phyloP scores from a whole-genome alignment of 2,888 invertebrate genomes.

The Ecliptopera silaceata region DNA sequence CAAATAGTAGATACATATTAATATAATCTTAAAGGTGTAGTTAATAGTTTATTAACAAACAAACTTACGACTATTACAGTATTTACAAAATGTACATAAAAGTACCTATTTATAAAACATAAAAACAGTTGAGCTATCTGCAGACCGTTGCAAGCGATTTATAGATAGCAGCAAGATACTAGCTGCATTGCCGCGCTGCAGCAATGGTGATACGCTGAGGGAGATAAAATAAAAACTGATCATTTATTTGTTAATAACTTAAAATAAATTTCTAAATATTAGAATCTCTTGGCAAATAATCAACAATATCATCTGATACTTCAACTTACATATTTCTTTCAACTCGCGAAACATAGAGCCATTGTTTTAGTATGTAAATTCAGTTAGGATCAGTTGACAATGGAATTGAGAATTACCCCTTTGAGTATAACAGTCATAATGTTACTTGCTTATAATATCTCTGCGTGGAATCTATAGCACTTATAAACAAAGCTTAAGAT shows the following conservation, averaged over 20 bases:
- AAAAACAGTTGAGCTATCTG: too few relatives aligned
- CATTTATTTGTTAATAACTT: neutral
- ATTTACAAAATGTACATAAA: too few relatives aligned
- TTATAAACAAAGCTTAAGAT: neutral
- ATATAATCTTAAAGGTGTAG: too few relatives aligned
- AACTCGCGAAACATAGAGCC: slow-evolving; percentile 25
- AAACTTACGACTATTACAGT: too few relatives aligned
- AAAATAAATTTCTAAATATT: neutral
- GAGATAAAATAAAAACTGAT: too few relatives aligned
- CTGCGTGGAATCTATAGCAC: neutral
- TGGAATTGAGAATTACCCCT: slow-evolving; percentile 30
- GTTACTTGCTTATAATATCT: slow-evolving; percentile 23
- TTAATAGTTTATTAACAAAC: too few relatives aligned
- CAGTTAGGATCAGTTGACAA: slow-evolving; percentile 29
- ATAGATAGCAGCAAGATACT: too few relatives aligned
- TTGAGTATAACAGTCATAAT: slow-evolving; percentile 25
- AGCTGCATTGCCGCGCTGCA: too few relatives aligned
- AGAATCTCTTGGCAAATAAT: slow-evolving; percentile 1
- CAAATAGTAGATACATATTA: too few relatives aligned
- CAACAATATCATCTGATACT: slow-evolving; percentile 27
- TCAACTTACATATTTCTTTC: slow-evolving; percentile 27
- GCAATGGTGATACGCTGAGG: too few relatives aligned
- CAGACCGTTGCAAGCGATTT: too few relatives aligned
- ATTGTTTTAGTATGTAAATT: slow-evolving; percentile 33
- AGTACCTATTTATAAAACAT: too few relatives aligned